A percentile compares a stretch with the other conserved stretches of the same genome.
phyloP scores from a whole-genome alignment of 2,888 invertebrate species.

The Caenorhabditis sp. region DNA sequence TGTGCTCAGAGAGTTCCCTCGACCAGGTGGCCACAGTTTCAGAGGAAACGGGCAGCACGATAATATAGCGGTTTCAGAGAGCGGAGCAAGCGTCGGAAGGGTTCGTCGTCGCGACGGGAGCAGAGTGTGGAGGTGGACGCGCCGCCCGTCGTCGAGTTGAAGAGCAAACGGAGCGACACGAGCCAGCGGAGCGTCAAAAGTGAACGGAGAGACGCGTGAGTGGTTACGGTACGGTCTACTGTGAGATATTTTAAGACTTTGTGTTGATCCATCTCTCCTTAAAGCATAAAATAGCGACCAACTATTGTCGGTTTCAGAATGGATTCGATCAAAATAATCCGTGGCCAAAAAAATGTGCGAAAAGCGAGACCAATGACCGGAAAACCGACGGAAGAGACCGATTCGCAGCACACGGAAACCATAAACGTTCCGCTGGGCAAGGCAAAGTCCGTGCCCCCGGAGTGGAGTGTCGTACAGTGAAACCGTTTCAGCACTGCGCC shows the following conservation, averaged over 20 bases:
- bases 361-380: not conserved
- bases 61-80: conserved; percentile 17
- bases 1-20: conserved; percentile 18
- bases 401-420: conserved; percentile 34
- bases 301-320: not conserved
- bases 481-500: not conserved
- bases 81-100: too few species aligned
- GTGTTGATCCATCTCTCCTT: too few species aligned
- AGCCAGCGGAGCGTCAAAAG: conserved; percentile 17
- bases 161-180: conserved; percentile 4
- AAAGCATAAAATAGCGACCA: too few species aligned
- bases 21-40: too few species aligned
- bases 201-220: not conserved
- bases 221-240: too few species aligned
- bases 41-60: too few species aligned
- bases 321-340: conserved; percentile 28
- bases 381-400: conserved; percentile 6
- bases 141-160: too few species aligned
- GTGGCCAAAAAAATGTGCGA: conserved; percentile 8
- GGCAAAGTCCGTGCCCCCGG: not conserved
- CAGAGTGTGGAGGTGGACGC: too few species aligned
- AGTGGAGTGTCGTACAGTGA: not conserved
- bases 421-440: conserved; percentile 26
- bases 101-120: too few species aligned
- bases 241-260: too few species aligned